These are phyloP conservation scores for Atractosteus spatula DNA, from an alignment of 2,113 vertebrate species.

Conservation along the genomic window DNA sequence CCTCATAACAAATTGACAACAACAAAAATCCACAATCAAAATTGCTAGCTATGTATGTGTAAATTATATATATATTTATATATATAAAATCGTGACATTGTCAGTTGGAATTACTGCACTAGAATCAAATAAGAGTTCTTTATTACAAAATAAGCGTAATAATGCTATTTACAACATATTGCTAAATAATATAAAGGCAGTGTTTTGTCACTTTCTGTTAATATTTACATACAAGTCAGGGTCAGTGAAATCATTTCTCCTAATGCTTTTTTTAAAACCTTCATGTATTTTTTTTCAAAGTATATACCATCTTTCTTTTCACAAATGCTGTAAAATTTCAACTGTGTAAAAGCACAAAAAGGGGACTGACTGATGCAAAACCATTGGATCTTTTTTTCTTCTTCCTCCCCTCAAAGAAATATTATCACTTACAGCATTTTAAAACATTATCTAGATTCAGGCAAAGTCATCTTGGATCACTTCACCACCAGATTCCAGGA, in stretches of 20 bases:
- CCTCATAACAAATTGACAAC: conserved; percentile 89
- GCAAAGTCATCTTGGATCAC: not conserved
- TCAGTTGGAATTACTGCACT: conserved; percentile 77
- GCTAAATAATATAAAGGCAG: conserved; percentile 98
- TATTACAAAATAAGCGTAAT: conserved; percentile 91
- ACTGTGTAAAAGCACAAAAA: not conserved
- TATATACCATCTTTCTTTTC: too few relatives aligned
- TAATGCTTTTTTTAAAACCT: not conserved
- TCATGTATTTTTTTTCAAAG: not conserved
- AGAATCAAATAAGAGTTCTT: conserved; percentile 85
- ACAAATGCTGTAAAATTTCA: not conserved
- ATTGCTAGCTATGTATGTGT: conserved; percentile 74
- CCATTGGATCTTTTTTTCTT: not conserved
- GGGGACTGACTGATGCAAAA: not conserved
- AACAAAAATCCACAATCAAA: conserved; percentile 83
- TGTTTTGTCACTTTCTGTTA: conserved; percentile 83
- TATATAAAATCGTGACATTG: conserved; percentile 70
- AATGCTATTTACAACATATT: conserved; percentile 98
- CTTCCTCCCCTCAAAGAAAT: not conserved
- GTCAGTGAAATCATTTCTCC: conserved; percentile 35
- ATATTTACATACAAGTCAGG: conserved; percentile 80
- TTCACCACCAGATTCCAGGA: conserved; percentile 3
- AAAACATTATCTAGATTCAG: not conserved
- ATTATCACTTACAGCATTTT: too few relatives aligned
- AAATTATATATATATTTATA: conserved; percentile 21